These are phyloP conservation scores for Hybognathus amarus DNA, from an alignment of 2,797 vertebrate genomes.

Conservation along the genomic window DNA sequence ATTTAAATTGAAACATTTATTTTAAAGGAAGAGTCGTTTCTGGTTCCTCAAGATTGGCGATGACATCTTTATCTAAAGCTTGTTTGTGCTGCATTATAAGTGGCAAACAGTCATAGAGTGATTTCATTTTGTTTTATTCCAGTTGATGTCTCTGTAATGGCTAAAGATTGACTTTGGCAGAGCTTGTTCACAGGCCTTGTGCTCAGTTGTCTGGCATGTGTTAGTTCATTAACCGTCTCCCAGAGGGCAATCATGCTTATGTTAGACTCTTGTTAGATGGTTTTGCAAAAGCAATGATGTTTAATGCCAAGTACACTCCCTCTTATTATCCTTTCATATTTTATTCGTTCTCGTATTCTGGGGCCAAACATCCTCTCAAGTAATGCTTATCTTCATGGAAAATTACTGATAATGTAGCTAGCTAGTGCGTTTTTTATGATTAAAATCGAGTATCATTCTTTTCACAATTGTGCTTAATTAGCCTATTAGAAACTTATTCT, in stretches of 20 bases:
- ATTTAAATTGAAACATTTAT: neutral
- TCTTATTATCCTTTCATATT: constrained; percentile 27
- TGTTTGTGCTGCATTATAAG: neutral
- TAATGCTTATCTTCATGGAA: constrained; percentile 1
- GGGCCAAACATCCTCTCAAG: constrained; percentile 30
- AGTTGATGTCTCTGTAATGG: constrained; percentile 38
- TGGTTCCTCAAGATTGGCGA: neutral
- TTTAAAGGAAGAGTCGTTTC: neutral
- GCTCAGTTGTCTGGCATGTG: constrained; percentile 33
- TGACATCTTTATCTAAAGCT: neutral
- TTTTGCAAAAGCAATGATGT: constrained; percentile 18
- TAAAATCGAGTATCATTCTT: neutral
- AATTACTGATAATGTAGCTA: neutral
- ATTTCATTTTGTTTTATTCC: constrained; percentile 27
- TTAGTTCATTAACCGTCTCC: constrained; percentile 46
- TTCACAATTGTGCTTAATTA: neutral
- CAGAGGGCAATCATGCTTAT: constrained; percentile 36
- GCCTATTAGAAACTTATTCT: neutral
- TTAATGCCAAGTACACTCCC: constrained; percentile 30
- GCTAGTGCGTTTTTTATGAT: neutral
- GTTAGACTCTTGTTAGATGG: constrained; percentile 46
- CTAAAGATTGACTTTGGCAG: constrained; percentile 30
- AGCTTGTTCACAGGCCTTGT: constrained; percentile 29
- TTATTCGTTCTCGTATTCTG: constrained; percentile 27
- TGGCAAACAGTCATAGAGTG: neutral